These are phyloP conservation scores for Hoplodrina blanda DNA, from an alignment of 2,888 invertebrate genomes.

Conservation along the genomic window DNA sequence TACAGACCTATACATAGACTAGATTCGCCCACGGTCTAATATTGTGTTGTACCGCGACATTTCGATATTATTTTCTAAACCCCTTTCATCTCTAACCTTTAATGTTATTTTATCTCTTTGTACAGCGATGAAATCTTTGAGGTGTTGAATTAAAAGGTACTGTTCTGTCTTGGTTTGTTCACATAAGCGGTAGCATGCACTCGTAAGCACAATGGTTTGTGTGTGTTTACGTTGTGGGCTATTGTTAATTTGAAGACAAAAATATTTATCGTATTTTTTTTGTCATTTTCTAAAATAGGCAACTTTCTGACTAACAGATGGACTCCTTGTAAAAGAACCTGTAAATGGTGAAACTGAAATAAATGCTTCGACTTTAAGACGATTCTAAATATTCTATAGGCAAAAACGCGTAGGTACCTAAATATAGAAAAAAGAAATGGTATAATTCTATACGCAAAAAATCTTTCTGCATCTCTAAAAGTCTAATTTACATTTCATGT, in stretches of 20 bases:
- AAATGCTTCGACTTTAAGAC: too few species aligned
- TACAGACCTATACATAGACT: constrained; percentile 15
- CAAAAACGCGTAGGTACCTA: too few species aligned
- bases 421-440: background rate
- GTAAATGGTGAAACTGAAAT: too few species aligned
- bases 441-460: background rate
- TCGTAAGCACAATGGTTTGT: too few species aligned
- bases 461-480: constrained; percentile 1
- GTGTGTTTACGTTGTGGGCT: too few species aligned
- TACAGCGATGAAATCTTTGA: constrained; percentile 19
- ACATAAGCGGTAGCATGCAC: too few species aligned
- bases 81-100: constrained; percentile 56
- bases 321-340: too few species aligned
- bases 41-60: constrained; percentile 40
- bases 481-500: constrained; percentile 32
- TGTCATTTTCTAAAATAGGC: too few species aligned
- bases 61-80: constrained; percentile 57
- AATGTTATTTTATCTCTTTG: constrained; percentile 46
- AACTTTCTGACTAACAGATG: too few species aligned
- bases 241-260: too few species aligned
- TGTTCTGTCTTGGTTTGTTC: background rate
- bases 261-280: too few species aligned
- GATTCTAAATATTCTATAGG: too few species aligned
- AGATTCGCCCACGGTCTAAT: constrained; percentile 32
- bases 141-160: constrained; percentile 19